A percentile compares a stretch with the other conserved stretches of the same genome.
Conservation (phyloP, 2,797 vertebrate species). For the Enteromius fasciolatus region DNA sequence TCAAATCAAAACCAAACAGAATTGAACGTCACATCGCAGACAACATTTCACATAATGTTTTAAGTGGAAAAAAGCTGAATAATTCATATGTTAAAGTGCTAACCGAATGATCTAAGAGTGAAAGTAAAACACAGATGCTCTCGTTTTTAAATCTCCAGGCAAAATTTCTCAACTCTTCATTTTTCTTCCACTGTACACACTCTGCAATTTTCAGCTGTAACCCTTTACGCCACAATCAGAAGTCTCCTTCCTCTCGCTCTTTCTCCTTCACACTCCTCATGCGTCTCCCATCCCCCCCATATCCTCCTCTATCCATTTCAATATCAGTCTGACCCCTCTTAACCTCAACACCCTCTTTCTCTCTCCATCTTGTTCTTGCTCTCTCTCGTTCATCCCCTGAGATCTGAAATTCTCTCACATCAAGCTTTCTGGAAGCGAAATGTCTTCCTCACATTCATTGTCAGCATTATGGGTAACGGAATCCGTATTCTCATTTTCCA, state of each 20-base stretch:
- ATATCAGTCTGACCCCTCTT: constrained; percentile 54
- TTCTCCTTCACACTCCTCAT: constrained; percentile 26
- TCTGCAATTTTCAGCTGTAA: neutral
- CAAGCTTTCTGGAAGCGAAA: constrained; percentile 42
- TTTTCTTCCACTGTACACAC: neutral
- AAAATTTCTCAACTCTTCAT: neutral
- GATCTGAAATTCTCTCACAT: constrained; percentile 48
- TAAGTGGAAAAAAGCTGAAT: neutral
- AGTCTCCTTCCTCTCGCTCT: constrained; percentile 14
- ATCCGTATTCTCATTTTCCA: constrained; percentile 25
- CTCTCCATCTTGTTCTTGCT: constrained; percentile 28
- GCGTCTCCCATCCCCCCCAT: constrained; percentile 26
- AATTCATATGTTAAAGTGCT: neutral
- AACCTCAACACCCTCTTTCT: constrained; percentile 37
- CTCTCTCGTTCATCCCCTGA: constrained; percentile 41
- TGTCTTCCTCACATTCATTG: constrained; percentile 46
- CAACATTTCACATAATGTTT: neutral
- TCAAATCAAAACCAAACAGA: constrained; percentile 1
- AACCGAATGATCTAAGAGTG: neutral
- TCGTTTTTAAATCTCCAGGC: neutral
- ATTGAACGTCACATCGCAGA: neutral
- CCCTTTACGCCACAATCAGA: neutral
- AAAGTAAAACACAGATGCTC: constrained; percentile 1
- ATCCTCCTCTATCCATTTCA: constrained; percentile 40
- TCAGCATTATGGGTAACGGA: constrained; percentile 55